These are phyloP conservation scores for Gymnarchus niloticus DNA, from an alignment of 2,113 vertebrate genomes.

Conservation along the genomic window DNA sequence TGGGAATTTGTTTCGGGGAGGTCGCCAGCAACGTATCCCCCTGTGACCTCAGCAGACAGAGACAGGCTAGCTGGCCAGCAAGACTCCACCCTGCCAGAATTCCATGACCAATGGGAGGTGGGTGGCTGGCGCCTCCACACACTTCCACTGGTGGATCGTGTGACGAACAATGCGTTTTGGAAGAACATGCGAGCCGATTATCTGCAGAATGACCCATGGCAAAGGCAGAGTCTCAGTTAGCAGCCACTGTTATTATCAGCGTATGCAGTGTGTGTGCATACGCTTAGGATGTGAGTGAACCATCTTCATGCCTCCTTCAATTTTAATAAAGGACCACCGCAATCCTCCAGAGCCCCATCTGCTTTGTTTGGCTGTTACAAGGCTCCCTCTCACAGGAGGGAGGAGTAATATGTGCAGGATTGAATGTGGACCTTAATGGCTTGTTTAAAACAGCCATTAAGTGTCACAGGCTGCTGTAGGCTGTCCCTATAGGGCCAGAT, in stretches of 20 bases:
- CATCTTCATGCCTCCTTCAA: not conserved
- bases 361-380: not conserved
- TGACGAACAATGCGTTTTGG: not conserved
- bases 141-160: not conserved
- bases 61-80: not conserved
- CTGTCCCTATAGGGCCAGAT: not conserved
- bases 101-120: slow-evolving; percentile 10
- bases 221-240: not conserved
- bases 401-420: not conserved
- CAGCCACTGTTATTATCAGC: not conserved
- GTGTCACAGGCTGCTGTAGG: not conserved
- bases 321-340: not conserved
- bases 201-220: not conserved
- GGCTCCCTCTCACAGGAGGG: not conserved
- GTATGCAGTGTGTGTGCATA: not conserved
- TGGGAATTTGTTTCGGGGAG: not conserved
- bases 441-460: not conserved
- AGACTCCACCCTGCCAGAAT: not conserved
- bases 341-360: not conserved
- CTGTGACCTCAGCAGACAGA: not conserved
- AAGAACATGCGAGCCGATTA: not conserved
- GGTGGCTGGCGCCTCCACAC: not conserved
- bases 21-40: not conserved
- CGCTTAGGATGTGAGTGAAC: not conserved
- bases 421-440: not conserved